Base-by-base conservation (phyloP, 2,888 invertebrate species). In the Cephalotes varians region DNA sequence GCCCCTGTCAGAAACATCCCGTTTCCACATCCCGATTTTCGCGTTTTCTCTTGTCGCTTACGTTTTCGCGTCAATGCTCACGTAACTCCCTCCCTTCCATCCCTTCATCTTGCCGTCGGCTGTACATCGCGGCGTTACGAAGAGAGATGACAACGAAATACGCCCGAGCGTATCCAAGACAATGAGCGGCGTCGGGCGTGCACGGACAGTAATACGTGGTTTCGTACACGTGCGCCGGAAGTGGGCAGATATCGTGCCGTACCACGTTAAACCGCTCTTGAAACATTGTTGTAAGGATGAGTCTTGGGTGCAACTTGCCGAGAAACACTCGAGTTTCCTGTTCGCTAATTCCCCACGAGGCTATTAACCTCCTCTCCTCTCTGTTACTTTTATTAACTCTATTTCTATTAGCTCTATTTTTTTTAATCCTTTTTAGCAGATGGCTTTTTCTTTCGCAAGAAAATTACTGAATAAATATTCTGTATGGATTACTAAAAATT, bases 171-270 rank as follows among this genome's bases (percentile, higher is more conserved):
- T 73, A 80, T 79, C 56, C 77, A 44, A 79, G 71, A 79, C 73
- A 80, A 80, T 80, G 80, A 80, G 51, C 80, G 74, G 80, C 58
- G 79, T 56, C 56, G 67, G 49, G 49, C 80, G 74, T 73, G n/a
- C 60, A 83, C 73, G 83, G 69, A 77, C 72, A 71, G 28, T 88
- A 88, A 83, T 88, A 77, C 85, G 81, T 77, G 88, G 83, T 88
- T 86, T 85, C 82, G 79, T 73, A 65, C 76, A 83, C 64, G 54
- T 81, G 80, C 80, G 60, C 54, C 72, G 88, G 88, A 88, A 85
- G 85, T 80, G 64, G 85, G 64, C 56, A 54, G 69, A 77, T 72
- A 49, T 77, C 77, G 60, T 62, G 79, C 72, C 62, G 51, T 79
- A 31, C 64, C 28, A 58, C 44, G 72, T 81, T 83, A 51, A 76